Evolutionary conservation across 2,888 invertebrate genomes (phyloP), one percentile per base, ranked within the genome.

Genomic region (Scaptomyza cyrtandrae): DNA sequence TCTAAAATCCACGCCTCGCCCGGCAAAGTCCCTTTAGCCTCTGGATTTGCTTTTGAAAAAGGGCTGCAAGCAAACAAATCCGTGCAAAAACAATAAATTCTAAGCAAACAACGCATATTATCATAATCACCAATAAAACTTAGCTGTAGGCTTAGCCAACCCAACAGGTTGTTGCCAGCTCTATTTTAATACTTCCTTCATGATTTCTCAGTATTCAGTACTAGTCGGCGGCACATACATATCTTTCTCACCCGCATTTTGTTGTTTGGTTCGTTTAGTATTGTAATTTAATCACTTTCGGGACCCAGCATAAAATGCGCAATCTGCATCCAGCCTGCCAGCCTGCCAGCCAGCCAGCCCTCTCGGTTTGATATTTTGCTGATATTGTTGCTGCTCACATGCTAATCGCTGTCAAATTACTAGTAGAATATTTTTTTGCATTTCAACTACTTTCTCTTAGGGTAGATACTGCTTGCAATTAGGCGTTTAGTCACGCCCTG

Each of bases 71-170:
- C 1, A 48, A 81, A 78, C 68, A 82, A 55, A 37, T 62, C 37
- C 46, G 52, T 55, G 57, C 60, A 49, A 57, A 50, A 61, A 78
- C 82, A 84, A 85, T 88, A 64, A 57, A 57, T 64, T 71, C 75
- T 61, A 52, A 57, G 70, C 68, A 75, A 70, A 75, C 66, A 56
- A 45, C 61, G 67, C 58, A 83, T 56, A 84, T 84, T 84, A 89
- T 89, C 84, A 89, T 84, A 84, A 84, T 84, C 84, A 84, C 89
- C 89, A 89, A 84, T 84, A 84, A 89, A 84, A 88, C 60, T 56
- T 65, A 64, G 58, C 60, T 31, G 39, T 4, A 31, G 61, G 77
- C 67, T 80, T 80, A 77, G 64, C 50, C 55, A 44, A 44, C 75
- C 57, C 79, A 74, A 75, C 75, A 69, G 69, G 80, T 76, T 65